Evolutionary conservation across 1,140 invertebrate genomes (phyloP).

Genomic region (Bombus consobrinus): DNA sequence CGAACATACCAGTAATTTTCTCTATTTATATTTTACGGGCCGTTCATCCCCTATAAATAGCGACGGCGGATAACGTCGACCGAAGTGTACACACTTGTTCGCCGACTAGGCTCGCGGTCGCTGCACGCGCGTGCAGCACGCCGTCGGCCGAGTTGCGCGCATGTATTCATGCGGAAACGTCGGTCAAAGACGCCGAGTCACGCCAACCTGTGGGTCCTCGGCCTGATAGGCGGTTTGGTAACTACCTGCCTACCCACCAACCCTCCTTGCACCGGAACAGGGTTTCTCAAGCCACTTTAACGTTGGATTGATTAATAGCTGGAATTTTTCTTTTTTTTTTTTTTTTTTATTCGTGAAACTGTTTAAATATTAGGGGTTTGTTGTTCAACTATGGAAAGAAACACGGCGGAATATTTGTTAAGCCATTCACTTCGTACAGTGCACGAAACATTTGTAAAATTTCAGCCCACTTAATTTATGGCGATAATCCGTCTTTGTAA

Average conservation of each 20-base stretch:
- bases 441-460: neutral
- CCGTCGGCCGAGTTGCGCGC: slow-evolving; percentile 10
- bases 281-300: slow-evolving; percentile 21
- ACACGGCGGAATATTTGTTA: neutral
- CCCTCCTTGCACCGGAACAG: neutral
- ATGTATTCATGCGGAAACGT: slow-evolving; percentile 59
- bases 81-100: neutral
- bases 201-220: slow-evolving; percentile 71
- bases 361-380: neutral
- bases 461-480: neutral
- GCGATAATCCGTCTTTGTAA: too few relatives aligned
- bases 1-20: slow-evolving; percentile 39
- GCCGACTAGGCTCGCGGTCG: neutral
- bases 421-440: neutral
- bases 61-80: slow-evolving; percentile 47
- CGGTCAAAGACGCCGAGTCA: slow-evolving; percentile 65
- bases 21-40: slow-evolving; percentile 68
- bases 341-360: neutral
- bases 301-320: neutral
- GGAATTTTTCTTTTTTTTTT: too few relatives aligned
- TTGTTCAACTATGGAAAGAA: neutral
- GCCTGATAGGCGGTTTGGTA: slow-evolving; percentile 64
- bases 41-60: slow-evolving; percentile 66
- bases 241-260: slow-evolving; percentile 36
- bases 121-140: slow-evolving; percentile 14